Percentiles rank a stretch among this genome's conserved stretches.
Evolutionary conservation across 37 sponge, comb jelly and placozoan genomes (phyloP).

Genomic region (Eunapius fragilis): DNA sequence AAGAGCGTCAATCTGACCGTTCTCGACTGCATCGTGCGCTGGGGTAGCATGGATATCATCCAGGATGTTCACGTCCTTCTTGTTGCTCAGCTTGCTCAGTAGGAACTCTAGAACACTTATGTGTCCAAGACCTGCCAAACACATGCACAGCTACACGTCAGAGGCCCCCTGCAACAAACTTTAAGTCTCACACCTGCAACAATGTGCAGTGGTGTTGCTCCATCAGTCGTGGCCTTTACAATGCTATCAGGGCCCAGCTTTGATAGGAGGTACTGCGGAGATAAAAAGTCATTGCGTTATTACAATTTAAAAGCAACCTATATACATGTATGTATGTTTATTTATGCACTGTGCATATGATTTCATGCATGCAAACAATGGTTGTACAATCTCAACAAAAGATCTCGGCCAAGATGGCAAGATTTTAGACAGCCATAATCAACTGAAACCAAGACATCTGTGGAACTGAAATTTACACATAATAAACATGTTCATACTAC

Average conservation of each 20-base stretch:
- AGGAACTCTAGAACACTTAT: constrained; percentile 61
- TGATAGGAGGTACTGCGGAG: constrained; percentile 61
- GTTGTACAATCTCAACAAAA: too few species aligned
- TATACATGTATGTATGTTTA: neutral
- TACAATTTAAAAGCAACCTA: neutral
- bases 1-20: constrained; percentile 49
- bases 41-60: constrained; percentile 75
- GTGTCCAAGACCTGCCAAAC: constrained; percentile 47
- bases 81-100: constrained; percentile 48
- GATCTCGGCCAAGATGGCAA: too few species aligned
- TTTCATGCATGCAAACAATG: too few species aligned
- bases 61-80: constrained; percentile 32
- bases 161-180: too few species aligned
- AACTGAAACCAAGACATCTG: too few species aligned
- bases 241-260: constrained; percentile 68
- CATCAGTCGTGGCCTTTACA: constrained; percentile 65
- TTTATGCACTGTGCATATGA: too few species aligned
- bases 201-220: constrained; percentile 87
- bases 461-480: too few species aligned
- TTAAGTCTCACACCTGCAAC: constrained; percentile 71
- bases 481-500: too few species aligned
- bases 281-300: neutral
- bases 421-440: too few species aligned
- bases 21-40: constrained; percentile 86
- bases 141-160: neutral